Conservation (phyloP, 2,797 vertebrate species). For the Lepus oiostolus region DNA sequence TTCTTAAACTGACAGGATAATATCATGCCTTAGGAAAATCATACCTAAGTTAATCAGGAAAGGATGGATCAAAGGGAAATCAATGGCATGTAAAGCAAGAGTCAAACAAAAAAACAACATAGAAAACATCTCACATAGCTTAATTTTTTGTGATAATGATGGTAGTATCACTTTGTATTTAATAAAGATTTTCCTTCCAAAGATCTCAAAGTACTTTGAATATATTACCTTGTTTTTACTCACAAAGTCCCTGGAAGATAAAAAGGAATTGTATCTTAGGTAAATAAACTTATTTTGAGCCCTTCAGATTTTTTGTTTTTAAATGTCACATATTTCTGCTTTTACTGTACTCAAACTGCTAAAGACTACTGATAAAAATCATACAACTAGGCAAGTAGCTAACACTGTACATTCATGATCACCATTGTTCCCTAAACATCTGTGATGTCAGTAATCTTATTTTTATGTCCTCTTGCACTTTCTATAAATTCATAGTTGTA, state of each 20-base stretch:
- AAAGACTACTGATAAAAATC: constrained; percentile 4
- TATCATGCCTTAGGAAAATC: constrained; percentile 63
- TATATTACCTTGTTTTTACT: neutral
- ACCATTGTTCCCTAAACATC: neutral
- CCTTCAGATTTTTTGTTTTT: constrained; percentile 9
- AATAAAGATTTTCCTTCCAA: constrained; percentile 45
- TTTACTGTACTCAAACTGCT: neutral
- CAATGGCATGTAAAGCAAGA: constrained; percentile 51
- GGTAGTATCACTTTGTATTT: constrained; percentile 57
- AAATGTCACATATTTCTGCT: constrained; percentile 38
- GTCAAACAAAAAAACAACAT: constrained; percentile 65
- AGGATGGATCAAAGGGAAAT: constrained; percentile 75
- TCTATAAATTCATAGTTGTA: neutral
- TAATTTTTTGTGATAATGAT: constrained; percentile 69
- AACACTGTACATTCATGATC: neutral
- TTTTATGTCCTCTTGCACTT: neutral
- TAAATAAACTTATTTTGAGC: constrained; percentile 28
- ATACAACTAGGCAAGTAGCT: neutral
- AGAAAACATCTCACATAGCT: constrained; percentile 53
- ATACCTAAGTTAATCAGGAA: constrained; percentile 65
- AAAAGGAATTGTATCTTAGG: constrained; percentile 20
- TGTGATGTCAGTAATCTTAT: neutral
- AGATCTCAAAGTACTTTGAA: constrained; percentile 57
- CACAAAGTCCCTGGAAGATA: neutral
- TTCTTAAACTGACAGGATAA: constrained; percentile 78